A percentile compares a stretch with the other conserved stretches of the same genome.
These are phyloP conservation scores for Automeris io DNA, from an alignment of 2,888 invertebrate species.

Conservation along the genomic window DNA sequence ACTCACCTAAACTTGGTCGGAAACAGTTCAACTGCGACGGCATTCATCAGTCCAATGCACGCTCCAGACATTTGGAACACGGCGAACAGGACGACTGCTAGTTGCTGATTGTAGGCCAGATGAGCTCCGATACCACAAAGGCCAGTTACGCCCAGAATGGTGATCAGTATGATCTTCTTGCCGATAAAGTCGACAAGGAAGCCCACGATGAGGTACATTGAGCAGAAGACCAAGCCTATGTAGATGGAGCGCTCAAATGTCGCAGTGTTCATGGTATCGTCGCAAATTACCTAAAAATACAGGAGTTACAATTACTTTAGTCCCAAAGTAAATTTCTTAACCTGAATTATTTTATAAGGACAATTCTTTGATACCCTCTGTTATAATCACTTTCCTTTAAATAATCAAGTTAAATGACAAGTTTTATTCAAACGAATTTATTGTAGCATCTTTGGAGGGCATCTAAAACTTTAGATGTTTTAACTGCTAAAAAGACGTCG, in stretches of 20 bases:
- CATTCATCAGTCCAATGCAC: constrained; percentile 75
- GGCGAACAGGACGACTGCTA: constrained; percentile 78
- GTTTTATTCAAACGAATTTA: too few species aligned
- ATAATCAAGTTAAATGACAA: too few species aligned
- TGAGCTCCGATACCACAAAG: constrained; percentile 77
- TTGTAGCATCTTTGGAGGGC: too few species aligned
- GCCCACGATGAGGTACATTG: constrained; percentile 80
- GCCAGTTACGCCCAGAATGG: constrained; percentile 68
- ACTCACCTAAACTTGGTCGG: constrained; percentile 73
- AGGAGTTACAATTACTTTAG: not conserved
- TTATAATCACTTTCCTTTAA: too few species aligned
- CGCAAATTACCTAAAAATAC: constrained; percentile 49
- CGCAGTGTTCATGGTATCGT: constrained; percentile 72
- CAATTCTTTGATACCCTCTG: too few species aligned
- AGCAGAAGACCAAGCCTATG: constrained; percentile 80
- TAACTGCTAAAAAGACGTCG: too few species aligned
- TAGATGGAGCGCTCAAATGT: constrained; percentile 82
- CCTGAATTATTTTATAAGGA: too few species aligned
- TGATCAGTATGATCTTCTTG: constrained; percentile 76
- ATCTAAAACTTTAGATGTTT: too few species aligned
- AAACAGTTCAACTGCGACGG: constrained; percentile 76
- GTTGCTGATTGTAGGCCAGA: constrained; percentile 72
- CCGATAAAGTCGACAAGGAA: constrained; percentile 72
- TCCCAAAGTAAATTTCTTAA: too few species aligned
- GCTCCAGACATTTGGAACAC: constrained; percentile 74